phyloP scores from a whole-genome alignment of 2,888 invertebrate genomes.

The Philaethria dido region DNA sequence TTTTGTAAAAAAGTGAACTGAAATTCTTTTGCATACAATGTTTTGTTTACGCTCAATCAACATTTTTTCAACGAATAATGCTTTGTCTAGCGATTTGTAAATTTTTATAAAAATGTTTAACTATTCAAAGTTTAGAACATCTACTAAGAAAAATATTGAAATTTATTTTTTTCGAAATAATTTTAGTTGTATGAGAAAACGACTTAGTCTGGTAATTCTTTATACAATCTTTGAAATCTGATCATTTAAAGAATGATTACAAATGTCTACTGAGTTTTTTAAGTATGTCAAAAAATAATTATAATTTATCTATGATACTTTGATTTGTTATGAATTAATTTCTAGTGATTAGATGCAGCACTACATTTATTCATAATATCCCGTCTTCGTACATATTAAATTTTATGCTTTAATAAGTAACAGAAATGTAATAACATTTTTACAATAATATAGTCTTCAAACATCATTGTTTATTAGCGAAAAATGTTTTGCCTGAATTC shows the following conservation, averaged over 20 bases:
- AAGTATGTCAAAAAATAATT: no score
- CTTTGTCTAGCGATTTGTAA: no score
- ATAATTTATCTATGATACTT: no score
- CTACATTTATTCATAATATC: not conserved
- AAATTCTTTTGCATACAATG: not conserved
- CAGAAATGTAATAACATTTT: not conserved
- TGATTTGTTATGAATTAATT: not conserved
- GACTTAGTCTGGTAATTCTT: no score
- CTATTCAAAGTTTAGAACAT: no score
- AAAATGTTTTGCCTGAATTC: not conserved
- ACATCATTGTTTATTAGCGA: not conserved
- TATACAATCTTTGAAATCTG: no score
- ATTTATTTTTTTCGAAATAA: not conserved
- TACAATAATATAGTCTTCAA: constrained; percentile 11
- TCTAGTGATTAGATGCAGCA: not conserved
- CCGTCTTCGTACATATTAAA: not conserved
- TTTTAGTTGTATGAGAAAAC: no score
- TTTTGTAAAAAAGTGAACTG: not conserved
- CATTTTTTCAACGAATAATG: not conserved
- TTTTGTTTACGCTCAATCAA: not conserved
- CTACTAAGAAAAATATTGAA: no score
- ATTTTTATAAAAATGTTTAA: no score
- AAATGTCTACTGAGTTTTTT: no score
- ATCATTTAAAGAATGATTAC: no score
- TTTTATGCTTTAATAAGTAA: not conserved